Evolutionary conservation across 2,888 invertebrate species (phyloP), one percentile per base, ranked within the genome.

Genomic region (Pyralis farinalis): DNA sequence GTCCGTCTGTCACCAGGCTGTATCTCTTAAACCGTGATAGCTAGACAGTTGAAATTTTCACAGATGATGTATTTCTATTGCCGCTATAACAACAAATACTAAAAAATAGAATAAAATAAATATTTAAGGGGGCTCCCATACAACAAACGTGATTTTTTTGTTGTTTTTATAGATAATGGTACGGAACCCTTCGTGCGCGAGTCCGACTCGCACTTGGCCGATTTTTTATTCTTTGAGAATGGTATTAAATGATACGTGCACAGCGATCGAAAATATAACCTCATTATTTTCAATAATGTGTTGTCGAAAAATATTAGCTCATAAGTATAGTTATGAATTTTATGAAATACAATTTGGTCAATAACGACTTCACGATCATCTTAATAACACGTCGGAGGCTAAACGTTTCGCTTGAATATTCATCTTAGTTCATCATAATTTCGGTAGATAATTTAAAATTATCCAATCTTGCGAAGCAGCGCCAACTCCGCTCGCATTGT

Each of bases 331-430:
- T 87, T 73, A 84, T 84, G 76, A 83, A 58, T 79, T 81, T 85
- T 84, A 86, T 86, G 73, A 86, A 88, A 88, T 84, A 87, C 78
- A 86, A 86, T 87, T 84, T 84, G 64, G 73, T 69, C 57, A 53
- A 74, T 86, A 87, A 88, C 87, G 80, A 84, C 79, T 76, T 78
- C 82, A 80, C 86, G 85, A 86, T 77, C 83, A 68, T 75, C 78
- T 83, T 87, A 87, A 87, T 87, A 86, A 82, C 78, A 84, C 71
- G 74, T 63, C 67, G 61, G 58, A 67, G 59, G 75, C 68, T 83
- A 85, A 87, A 75, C 76, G 82, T 78, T 84, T 85, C 78, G 71
- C 73, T 77, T 87, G 85, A 86, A 86, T 87, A 87, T 88, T 86
- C 84, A 87, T 88, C 83, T 82, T 61, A 64, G 74, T 70, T 82